Base-by-base conservation (phyloP, 2,888 invertebrate genomes). In the Hololepta plana region DNA sequence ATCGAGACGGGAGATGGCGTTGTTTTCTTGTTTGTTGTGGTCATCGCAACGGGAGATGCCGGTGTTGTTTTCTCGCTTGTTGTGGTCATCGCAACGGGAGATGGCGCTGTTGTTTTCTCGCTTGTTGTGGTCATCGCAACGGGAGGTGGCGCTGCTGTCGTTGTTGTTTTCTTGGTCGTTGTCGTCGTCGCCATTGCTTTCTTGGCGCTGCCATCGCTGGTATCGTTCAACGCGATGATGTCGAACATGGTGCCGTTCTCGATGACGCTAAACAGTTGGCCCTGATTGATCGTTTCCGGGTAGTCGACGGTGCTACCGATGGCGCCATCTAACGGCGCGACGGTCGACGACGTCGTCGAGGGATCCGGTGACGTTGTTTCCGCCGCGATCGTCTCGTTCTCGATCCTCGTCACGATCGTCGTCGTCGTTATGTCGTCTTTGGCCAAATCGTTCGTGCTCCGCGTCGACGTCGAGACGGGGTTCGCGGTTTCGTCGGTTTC, bases 221-320 rank as follows among this genome's bases (percentile, higher is more conserved):
- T 53, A 23, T 49, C 51, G 34, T 53, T 54, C 26, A 55, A 33
- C 34, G 54, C 54, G 16, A 54, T 51, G 24, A 55, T 48, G 33
- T 55, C 55, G 28, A 53, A 53, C 43, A 51, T 46, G 7, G 53
- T 51, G 8, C 53, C 55, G 35, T 55, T 53, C 35, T 51, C 53
- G 14, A 54, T 51, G 19, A 55, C 51, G 30, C 53, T 51, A 34
- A 55, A 55, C 13, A 55, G 37, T 36, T 55, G 55, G 15, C 55
- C 55, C 35, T 55, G 55, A 37, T 43, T 51, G 28, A 55, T 54
- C 15, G 47, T 52, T 28, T 49, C 48, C 2, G 54, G 47, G 38
- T 47, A 54, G 31, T 54, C 55, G 3, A 40, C 47, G 4, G 27
- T n/a, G n/a, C n/a, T n/a, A n/a, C n/a, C n/a, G n/a, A n/a, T n/a